Evolutionary conservation across 2,113 vertebrate species (phyloP).

Genomic region (Stercorarius parasiticus): DNA sequence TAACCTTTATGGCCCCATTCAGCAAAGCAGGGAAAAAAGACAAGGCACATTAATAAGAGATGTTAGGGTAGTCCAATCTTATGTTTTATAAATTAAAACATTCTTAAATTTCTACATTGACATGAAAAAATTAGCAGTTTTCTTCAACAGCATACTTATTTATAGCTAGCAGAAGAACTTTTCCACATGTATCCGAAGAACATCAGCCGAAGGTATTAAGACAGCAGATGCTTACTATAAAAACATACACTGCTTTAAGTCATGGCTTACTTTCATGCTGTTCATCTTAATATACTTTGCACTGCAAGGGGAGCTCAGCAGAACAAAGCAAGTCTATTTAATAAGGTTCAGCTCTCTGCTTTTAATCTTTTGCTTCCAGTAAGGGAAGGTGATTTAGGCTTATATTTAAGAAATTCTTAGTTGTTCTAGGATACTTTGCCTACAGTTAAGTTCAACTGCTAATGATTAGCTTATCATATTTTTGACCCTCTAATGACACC

Average conservation of each 20-base stretch:
- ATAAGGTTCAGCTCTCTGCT: not conserved
- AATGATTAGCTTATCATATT: not conserved
- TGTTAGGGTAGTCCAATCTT: not conserved
- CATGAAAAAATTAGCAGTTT: not conserved
- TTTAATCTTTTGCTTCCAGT: not conserved
- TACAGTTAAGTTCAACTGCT: not conserved
- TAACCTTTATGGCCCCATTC: accelerated
- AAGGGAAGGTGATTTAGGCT: not conserved
- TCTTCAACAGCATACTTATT: not conserved
- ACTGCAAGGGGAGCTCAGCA: not conserved
- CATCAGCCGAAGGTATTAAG: not conserved
- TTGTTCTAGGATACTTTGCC: not conserved
- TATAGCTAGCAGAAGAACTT: not conserved
- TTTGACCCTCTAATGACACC: not conserved
- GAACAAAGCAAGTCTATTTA: not conserved
- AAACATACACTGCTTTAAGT: not conserved
- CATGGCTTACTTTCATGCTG: not conserved
- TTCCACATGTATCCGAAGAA: not conserved
- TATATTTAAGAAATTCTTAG: not conserved
- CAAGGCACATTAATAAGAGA: not conserved
- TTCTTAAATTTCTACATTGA: not conserved
- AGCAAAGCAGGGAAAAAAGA: not conserved
- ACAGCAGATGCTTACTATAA: not conserved
- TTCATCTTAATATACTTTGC: not conserved
- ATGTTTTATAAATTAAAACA: not conserved